These are phyloP conservation scores for Odontomachus brunneus DNA, from an alignment of 1,140 invertebrate genomes.

Conservation along the genomic window DNA sequence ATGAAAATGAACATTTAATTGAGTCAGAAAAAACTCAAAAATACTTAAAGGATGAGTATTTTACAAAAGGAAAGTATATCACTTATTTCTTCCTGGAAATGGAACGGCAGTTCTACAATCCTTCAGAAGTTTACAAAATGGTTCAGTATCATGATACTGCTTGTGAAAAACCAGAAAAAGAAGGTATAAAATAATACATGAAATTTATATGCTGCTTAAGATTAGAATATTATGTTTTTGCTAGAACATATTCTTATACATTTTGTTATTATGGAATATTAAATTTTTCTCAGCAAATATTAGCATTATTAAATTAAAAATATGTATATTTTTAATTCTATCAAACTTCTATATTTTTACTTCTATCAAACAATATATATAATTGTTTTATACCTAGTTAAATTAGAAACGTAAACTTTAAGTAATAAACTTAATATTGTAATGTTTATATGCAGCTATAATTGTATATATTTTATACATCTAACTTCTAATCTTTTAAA, in stretches of 20 bases:
- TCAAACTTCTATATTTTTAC: too few relatives aligned
- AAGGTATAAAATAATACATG: slow-evolving; percentile 76
- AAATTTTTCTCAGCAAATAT: slow-evolving; percentile 9
- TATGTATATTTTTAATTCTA: too few relatives aligned
- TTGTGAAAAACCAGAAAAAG: slow-evolving; percentile 64
- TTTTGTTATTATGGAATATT: slow-evolving; percentile 58
- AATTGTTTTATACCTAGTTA: slow-evolving; percentile 34
- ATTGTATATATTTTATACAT: slow-evolving; percentile 48
- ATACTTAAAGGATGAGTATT: slow-evolving; percentile 79
- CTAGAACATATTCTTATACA: slow-evolving; percentile 57
- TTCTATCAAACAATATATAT: background rate
- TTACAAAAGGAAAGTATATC: slow-evolving; percentile 82
- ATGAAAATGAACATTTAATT: slow-evolving; percentile 72
- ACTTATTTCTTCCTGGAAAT: slow-evolving; percentile 82
- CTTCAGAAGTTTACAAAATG: slow-evolving; percentile 79
- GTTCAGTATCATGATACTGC: slow-evolving; percentile 77
- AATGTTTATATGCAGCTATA: slow-evolving; percentile 29
- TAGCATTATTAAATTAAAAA: slow-evolving; percentile 5
- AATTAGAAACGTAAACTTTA: slow-evolving; percentile 43
- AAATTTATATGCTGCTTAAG: slow-evolving; percentile 65
- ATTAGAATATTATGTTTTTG: slow-evolving; percentile 67
- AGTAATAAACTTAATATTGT: slow-evolving; percentile 21
- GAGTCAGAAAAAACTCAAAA: slow-evolving; percentile 68
- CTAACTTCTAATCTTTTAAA: background rate
- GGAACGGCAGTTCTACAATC: slow-evolving; percentile 81